Evolutionary conservation across 2,888 invertebrate genomes (phyloP).

Genomic region (Cephalotes varians): DNA sequence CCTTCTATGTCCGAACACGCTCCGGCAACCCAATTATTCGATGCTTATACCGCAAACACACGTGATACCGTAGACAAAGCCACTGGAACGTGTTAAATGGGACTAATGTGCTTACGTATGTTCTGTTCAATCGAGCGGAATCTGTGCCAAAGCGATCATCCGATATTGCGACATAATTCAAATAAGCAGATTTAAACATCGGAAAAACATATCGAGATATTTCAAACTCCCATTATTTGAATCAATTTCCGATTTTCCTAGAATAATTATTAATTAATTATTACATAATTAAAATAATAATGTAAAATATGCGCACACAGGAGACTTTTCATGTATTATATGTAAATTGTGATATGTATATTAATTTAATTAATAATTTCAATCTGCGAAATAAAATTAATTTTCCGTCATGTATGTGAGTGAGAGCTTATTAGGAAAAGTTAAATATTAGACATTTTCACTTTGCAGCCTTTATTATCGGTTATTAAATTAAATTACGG

Average conservation of each 20-base stretch:
- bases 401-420: neutral
- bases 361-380: conserved; percentile 21
- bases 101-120: conserved; percentile 61
- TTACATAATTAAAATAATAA: conserved; percentile 21
- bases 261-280: conserved; percentile 14
- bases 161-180: conserved; percentile 24
- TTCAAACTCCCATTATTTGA: neutral
- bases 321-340: neutral
- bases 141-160: conserved; percentile 10
- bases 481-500: neutral
- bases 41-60: conserved; percentile 62
- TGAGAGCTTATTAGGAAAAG: neutral
- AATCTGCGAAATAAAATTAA: neutral
- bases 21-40: conserved; percentile 62
- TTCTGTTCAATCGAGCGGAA: conserved; percentile 32
- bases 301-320: neutral
- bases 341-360: neutral
- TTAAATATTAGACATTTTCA: neutral
- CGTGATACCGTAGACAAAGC: conserved; percentile 58
- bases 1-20: conserved; percentile 28
- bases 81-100: conserved; percentile 64
- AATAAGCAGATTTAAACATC: neutral
- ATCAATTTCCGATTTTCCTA: neutral
- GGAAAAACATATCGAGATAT: neutral
- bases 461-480: neutral